Evolutionary conservation across 1,140 invertebrate genomes (phyloP).

Genomic region (Halotydeus destructor): DNA sequence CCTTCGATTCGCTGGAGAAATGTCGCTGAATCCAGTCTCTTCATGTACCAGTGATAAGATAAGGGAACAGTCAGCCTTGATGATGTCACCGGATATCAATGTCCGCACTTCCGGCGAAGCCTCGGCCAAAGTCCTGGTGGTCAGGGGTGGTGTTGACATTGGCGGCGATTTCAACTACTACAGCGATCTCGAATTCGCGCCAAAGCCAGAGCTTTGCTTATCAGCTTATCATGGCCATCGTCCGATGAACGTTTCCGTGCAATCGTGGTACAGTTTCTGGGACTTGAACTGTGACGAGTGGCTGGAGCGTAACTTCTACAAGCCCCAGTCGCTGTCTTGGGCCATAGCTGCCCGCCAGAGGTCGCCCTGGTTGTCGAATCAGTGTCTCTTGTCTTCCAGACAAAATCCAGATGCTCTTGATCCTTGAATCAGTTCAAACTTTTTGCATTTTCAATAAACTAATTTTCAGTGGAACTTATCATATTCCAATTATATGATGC

Average conservation of each 20-base stretch:
- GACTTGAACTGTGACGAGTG: slow-evolving; percentile 2
- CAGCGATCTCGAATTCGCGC: slow-evolving; percentile 2
- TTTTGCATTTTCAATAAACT: no score
- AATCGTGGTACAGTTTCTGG: slow-evolving; percentile 10
- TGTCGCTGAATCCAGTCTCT: slow-evolving; percentile 4
- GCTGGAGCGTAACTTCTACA: not conserved
- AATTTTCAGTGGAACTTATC: no score
- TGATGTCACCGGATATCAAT: slow-evolving; percentile 4
- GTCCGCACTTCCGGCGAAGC: slow-evolving; percentile 14
- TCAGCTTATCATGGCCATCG: slow-evolving; percentile 1
- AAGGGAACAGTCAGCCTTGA: not conserved
- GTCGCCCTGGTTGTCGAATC: slow-evolving; percentile 4
- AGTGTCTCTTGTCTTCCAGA: not conserved
- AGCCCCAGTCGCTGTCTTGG: slow-evolving; percentile 1
- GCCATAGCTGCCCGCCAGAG: not conserved
- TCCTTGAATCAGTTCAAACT: not conserved
- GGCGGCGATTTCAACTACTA: slow-evolving; percentile 9
- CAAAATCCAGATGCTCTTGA: not conserved
- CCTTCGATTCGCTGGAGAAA: slow-evolving; percentile 10
- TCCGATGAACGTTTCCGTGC: slow-evolving; percentile 9
- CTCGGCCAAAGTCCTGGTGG: slow-evolving; percentile 8
- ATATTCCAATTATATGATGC: no score
- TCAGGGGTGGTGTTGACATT: slow-evolving; percentile 3
- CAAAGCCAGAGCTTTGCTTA: slow-evolving; percentile 6
- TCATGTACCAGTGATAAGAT: not conserved